Evolutionary conservation across 2,113 vertebrate genomes (phyloP), one percentile per base, ranked within the genome.

Genomic region (Capra hircus): DNA sequence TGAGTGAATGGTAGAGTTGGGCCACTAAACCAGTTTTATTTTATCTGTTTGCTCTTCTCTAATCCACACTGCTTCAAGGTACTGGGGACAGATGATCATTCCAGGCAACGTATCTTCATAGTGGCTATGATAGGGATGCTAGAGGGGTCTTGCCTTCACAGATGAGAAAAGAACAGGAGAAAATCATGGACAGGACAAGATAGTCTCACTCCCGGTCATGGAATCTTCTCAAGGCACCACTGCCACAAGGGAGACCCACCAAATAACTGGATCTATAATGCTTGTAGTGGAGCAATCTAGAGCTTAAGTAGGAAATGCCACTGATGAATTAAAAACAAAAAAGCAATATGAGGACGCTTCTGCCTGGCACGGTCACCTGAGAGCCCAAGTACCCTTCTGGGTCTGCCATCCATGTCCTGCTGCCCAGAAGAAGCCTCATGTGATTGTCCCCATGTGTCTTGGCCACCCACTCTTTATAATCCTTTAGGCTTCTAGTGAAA

Each of bases 381-480:
- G 23, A 60, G 7, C 25, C 4, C 59, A 77, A 11, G 43, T 55
- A 33, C n/a, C 40, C 1, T 33, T 40, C 10, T n/a, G 53, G 50
- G 36, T 82, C 62, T 23, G 27, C 27, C 3, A 0, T 17, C 7
- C 36, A 48, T 23, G 59, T 15, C 4, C 19, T 21, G 10, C 1
- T 12, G 30, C 50, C 50, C 36, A 2, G 1, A 40, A 2, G 1
- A 36, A 52, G 40, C 16, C 28, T 50, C 33, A 25, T 4, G 2
- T 2, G 13, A 9, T 6, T 36, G 14, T 84, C n/a, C 28, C 50
- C 2, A 8, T 0, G 0, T 43, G 27, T n/a, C 48, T 86, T 13
- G 0, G 12, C 33, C 27, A 14, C 5, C 6, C 33, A 17, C 15
- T n/a, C 55, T 86, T 62, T 5, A 19, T 16, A 67, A 28, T 6